Conservation (phyloP, 1,140 invertebrate genomes). For the Zaprionus tsacasi region DNA sequence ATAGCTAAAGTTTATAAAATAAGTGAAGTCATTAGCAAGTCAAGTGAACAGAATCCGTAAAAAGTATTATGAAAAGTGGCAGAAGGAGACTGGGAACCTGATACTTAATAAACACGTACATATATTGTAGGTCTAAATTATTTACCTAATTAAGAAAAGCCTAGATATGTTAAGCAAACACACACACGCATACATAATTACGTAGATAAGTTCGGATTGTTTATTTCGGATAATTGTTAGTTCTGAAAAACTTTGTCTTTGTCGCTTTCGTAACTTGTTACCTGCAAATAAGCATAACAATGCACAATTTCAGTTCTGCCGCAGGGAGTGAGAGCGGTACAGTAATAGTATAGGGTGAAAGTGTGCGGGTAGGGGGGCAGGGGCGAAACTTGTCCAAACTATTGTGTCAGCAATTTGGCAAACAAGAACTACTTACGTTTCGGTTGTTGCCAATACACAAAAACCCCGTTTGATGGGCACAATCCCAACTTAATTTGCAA, state of each 20-base stretch:
- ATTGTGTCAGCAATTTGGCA: slow-evolving; percentile 44
- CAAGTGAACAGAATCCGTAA: neutral
- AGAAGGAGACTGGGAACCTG: neutral
- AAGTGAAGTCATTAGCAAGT: neutral
- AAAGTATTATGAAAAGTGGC: slow-evolving; percentile 31
- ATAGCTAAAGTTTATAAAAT: too few relatives aligned
- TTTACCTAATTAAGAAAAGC: slow-evolving; percentile 9
- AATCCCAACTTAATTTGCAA: slow-evolving; percentile 63
- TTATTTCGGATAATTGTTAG: slow-evolving; percentile 24
- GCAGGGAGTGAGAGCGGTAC: neutral
- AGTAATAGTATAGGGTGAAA: neutral
- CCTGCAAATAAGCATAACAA: slow-evolving; percentile 37
- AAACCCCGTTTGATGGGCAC: slow-evolving; percentile 40
- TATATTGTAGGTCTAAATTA: neutral
- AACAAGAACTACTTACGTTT: slow-evolving; percentile 18
- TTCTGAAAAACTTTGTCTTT: slow-evolving; percentile 34
- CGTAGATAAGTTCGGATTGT: slow-evolving; percentile 11
- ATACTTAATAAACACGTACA: slow-evolving; percentile 1
- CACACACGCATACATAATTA: slow-evolving; percentile 13
- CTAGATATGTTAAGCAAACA: slow-evolving; percentile 4
- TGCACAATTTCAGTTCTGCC: slow-evolving; percentile 23
- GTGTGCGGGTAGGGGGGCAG: neutral
- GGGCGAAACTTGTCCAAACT: slow-evolving; percentile 36
- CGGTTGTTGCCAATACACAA: slow-evolving; percentile 43
- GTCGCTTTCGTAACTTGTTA: slow-evolving; percentile 16